Conservation (phyloP, 2,888 invertebrate species). For the Cerceris rybyensis region DNA sequence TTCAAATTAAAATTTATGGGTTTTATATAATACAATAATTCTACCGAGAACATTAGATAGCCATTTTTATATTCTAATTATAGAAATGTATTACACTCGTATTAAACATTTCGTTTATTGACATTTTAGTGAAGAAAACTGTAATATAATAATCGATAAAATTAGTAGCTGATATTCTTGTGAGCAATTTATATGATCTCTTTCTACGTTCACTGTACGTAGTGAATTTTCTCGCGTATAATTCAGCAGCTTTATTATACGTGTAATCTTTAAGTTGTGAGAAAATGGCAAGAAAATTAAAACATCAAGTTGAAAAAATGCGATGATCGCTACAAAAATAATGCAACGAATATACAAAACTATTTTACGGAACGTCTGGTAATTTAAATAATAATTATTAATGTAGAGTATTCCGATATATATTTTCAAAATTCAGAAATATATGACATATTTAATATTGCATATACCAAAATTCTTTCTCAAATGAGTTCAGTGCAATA, state of each 20-base stretch:
- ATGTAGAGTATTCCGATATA: neutral
- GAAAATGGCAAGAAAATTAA: too few relatives aligned
- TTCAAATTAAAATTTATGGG: too few relatives aligned
- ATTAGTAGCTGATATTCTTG: constrained; percentile 9
- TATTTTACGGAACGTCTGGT: neutral
- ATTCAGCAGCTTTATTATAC: neutral
- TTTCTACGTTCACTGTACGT: neutral
- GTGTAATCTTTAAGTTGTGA: too few relatives aligned
- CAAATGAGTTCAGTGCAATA: neutral
- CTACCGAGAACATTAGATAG: too few relatives aligned
- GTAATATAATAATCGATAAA: constrained; percentile 40
- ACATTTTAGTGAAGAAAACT: constrained; percentile 8
- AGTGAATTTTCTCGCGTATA: neutral
- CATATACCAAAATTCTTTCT: neutral
- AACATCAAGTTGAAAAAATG: neutral
- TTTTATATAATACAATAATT: too few relatives aligned
- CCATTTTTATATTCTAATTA: too few relatives aligned
- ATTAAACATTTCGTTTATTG: constrained; percentile 25
- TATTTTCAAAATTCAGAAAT: neutral
- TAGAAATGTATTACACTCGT: neutral
- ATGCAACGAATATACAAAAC: too few relatives aligned
- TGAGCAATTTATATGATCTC: constrained; percentile 5
- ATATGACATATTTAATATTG: neutral
- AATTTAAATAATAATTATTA: neutral
- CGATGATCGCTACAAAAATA: neutral